Conservation (phyloP, 2,888 invertebrate species). For the Cephus nigrinus region DNA sequence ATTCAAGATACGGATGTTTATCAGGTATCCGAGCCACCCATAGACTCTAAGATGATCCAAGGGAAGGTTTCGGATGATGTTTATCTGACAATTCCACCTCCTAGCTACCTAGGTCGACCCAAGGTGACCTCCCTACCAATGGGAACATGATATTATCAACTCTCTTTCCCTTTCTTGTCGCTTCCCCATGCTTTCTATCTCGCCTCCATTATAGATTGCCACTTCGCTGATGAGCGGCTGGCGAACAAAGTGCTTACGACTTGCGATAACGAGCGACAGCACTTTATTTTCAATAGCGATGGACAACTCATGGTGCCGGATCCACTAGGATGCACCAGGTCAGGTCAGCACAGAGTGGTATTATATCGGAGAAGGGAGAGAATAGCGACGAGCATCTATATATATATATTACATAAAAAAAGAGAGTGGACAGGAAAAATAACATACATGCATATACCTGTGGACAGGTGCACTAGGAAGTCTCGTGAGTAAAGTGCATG, state of each 20-base stretch:
- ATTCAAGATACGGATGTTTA: neutral
- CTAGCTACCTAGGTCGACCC: neutral
- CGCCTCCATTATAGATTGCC: conserved; percentile 30
- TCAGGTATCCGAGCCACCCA: neutral
- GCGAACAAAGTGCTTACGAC: neutral
- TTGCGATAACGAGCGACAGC: neutral
- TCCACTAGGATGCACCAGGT: neutral
- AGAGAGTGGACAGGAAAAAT: neutral
- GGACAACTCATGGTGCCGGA: neutral
- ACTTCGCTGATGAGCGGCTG: conserved; percentile 19
- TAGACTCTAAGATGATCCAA: neutral
- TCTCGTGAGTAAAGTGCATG: neutral
- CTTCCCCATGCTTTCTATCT: neutral
- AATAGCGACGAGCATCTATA: neutral
- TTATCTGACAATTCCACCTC: neutral
- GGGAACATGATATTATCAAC: neutral
- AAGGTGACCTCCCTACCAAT: neutral
- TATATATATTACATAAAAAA: neutral
- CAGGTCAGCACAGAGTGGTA: neutral
- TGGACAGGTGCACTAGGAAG: neutral
- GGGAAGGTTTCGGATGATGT: neutral
- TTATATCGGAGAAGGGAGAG: neutral
- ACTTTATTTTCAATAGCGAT: neutral
- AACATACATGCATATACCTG: neutral
- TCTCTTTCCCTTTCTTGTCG: neutral